Percentiles rank a stretch among this genome's conserved stretches.
phyloP scores from a whole-genome alignment of 2,888 invertebrate species.

The Xylota sylvarum region DNA sequence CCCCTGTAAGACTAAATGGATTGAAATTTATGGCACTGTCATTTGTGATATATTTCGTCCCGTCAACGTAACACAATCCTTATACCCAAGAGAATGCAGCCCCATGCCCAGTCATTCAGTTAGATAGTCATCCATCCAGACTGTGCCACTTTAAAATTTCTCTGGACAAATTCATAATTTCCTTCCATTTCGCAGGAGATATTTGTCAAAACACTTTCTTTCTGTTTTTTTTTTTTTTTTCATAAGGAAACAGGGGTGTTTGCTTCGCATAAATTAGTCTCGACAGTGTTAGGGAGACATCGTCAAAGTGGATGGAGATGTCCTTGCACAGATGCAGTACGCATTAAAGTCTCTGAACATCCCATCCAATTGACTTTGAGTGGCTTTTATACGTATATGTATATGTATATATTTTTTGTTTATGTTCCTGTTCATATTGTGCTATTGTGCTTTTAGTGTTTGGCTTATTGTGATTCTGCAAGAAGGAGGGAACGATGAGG shows the following conservation, averaged over 20 bases:
- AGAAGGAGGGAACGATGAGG: conserved; percentile 1
- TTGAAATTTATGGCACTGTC: conserved; percentile 74
- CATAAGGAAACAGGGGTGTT: conserved; percentile 25
- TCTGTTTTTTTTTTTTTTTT: conserved; percentile 42
- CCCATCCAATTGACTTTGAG: conserved; percentile 72
- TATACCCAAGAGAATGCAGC: conserved; percentile 51
- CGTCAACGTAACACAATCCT: conserved; percentile 66
- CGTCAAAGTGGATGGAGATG: not conserved
- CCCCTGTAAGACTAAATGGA: conserved; percentile 50
- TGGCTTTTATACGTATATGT: conserved; percentile 16
- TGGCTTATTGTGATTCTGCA: conserved; percentile 57
- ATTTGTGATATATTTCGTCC: conserved; percentile 69
- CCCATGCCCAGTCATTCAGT: conserved; percentile 9
- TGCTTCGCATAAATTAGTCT: conserved; percentile 72
- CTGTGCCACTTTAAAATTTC: conserved; percentile 71
- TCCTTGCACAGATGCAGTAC: conserved; percentile 74
- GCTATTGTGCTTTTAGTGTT: conserved; percentile 62
- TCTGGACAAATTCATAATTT: conserved; percentile 72
- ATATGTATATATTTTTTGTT: no score
- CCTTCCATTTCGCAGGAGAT: conserved; percentile 41
- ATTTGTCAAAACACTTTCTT: conserved; percentile 75
- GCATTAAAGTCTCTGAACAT: conserved; percentile 58
- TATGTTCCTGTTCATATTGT: conserved; percentile 39
- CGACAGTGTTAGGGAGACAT: conserved; percentile 42
- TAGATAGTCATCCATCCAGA: conserved; percentile 43